A percentile compares a stretch with the other conserved stretches of the same genome.
phyloP scores from a whole-genome alignment of 2,797 vertebrate species.

The Gymnoscopelus braueri region DNA sequence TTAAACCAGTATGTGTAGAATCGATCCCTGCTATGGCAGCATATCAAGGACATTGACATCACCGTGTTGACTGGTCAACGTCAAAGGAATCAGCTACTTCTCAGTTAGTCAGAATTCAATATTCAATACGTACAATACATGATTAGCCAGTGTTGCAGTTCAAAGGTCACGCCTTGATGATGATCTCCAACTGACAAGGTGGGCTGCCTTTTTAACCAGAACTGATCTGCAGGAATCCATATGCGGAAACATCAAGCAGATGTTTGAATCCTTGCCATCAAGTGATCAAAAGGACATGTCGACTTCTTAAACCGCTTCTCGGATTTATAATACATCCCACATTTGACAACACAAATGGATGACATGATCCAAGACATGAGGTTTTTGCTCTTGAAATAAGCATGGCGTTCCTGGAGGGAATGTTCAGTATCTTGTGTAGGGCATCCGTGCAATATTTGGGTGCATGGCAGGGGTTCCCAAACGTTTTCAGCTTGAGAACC shows the following conservation, averaged over 20 bases:
- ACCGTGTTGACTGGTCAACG: slow-evolving; percentile 2
- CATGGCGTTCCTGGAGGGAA: not conserved
- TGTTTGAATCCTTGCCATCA: not conserved
- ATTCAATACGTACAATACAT: not conserved
- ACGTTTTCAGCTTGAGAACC: too few relatives aligned
- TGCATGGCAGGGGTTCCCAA: too few relatives aligned
- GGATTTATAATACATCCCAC: not conserved
- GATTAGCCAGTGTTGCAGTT: not conserved
- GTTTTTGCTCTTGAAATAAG: not conserved
- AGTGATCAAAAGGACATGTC: not conserved
- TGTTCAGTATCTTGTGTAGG: too few relatives aligned
- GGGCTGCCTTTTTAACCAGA: not conserved
- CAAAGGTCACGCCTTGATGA: not conserved
- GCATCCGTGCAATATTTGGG: too few relatives aligned
- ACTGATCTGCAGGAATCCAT: not conserved
- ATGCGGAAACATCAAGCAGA: slow-evolving; percentile 7
- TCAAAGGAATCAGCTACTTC: not conserved
- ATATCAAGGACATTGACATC: not conserved
- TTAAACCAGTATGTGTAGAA: slow-evolving; percentile 8
- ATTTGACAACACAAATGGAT: not conserved
- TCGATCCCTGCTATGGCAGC: not conserved
- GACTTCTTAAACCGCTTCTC: not conserved
- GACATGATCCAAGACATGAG: not conserved
- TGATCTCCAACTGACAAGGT: not conserved
- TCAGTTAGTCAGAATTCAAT: not conserved